phyloP scores from a whole-genome alignment of 2,797 vertebrate species.

The Sebastes goodei region DNA sequence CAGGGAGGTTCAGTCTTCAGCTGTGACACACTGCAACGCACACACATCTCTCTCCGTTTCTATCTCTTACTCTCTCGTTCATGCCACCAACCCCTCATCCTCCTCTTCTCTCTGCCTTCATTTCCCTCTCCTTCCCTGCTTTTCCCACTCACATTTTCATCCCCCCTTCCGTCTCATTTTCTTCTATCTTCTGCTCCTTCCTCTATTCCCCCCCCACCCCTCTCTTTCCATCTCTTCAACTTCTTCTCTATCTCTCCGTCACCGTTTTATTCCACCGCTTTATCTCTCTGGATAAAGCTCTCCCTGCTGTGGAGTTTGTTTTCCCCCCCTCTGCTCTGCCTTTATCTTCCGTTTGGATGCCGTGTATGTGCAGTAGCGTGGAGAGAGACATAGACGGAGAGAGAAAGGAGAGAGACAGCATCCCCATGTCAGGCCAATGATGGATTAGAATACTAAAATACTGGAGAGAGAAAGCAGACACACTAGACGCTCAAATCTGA shows the following conservation, averaged over 20 bases:
- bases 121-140: background rate
- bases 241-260: conserved; percentile 44
- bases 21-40: conserved; percentile 25
- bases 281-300: conserved; percentile 72
- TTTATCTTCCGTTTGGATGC: conserved; percentile 71
- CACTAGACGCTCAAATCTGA: conserved; percentile 58
- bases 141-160: conserved; percentile 14
- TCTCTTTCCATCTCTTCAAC: conserved; percentile 4
- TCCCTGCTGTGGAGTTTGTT: conserved; percentile 63
- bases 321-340: conserved; percentile 46
- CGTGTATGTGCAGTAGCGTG: conserved; percentile 61
- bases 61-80: background rate
- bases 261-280: conserved; percentile 44
- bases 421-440: conserved; percentile 77
- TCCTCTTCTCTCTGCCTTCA: conserved; percentile 16
- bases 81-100: background rate
- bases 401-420: conserved; percentile 51
- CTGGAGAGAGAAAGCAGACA: conserved; percentile 61
- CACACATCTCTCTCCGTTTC: background rate
- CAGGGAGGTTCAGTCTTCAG: conserved; percentile 69
- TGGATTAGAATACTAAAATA: conserved; percentile 78
- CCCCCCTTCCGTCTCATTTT: background rate
- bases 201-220: background rate
- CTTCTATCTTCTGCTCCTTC: too few relatives aligned
- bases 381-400: conserved; percentile 18